Percentiles rank a stretch among this genome's conserved stretches.
Evolutionary conservation across 2,888 invertebrate genomes (phyloP).

Genomic region (Disparrhopalites patrizii): DNA sequence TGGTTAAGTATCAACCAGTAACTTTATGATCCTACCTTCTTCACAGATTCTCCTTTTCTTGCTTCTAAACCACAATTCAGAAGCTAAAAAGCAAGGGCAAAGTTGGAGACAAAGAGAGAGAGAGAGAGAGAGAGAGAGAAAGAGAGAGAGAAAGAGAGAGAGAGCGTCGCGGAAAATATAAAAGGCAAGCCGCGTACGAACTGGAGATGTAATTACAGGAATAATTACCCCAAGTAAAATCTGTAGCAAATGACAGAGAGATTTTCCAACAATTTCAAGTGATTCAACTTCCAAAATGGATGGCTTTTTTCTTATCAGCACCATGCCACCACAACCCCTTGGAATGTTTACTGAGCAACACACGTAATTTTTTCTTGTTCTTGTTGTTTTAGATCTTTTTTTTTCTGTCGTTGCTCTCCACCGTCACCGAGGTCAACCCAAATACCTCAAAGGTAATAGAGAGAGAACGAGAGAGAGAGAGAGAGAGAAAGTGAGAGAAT

Average conservation of each 20-base stretch:
- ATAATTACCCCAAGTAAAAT: slow-evolving; percentile 12
- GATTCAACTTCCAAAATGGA: background rate
- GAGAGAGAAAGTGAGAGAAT: too few relatives aligned
- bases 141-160: background rate
- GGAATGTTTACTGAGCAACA: too few relatives aligned
- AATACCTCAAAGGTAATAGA: too few relatives aligned
- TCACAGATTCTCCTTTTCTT: background rate
- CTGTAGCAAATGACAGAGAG: slow-evolving; percentile 10
- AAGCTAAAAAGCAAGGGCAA: background rate
- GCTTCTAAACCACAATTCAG: too few relatives aligned
- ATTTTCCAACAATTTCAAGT: background rate
- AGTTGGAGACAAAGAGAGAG: background rate
- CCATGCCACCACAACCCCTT: too few relatives aligned
- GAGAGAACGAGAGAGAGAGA: too few relatives aligned
- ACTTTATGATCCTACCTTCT: background rate
- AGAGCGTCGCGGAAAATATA: background rate
- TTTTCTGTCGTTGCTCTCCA: too few relatives aligned
- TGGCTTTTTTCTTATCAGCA: background rate
- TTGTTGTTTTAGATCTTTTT: too few relatives aligned
- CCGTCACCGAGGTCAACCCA: too few relatives aligned
- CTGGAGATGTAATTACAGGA: slow-evolving; percentile 11
- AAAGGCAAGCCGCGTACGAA: background rate
- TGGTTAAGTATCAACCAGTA: too few relatives aligned
- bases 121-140: background rate
- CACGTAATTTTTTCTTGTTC: too few relatives aligned